Evolutionary conservation across 2,113 vertebrate species (phyloP).

Genomic region (Hemiprocne comata): DNA sequence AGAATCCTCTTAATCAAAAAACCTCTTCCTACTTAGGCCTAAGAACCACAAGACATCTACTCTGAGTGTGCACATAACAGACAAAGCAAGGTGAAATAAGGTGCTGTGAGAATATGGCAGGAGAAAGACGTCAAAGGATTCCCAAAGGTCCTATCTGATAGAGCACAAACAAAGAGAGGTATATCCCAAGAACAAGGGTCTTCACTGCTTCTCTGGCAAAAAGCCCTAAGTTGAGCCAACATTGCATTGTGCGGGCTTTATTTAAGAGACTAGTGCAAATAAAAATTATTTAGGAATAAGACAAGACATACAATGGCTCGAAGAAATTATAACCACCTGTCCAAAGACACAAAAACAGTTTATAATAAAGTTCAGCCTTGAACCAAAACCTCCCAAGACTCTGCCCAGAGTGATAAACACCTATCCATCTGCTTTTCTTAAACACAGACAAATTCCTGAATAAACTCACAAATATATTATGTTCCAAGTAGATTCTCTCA

Average conservation of each 20-base stretch:
- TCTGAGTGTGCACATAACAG: not conserved
- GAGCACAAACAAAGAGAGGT: not conserved
- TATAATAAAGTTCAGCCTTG: not conserved
- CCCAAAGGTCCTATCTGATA: not conserved
- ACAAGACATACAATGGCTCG: not conserved
- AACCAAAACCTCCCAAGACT: not conserved
- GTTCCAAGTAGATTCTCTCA: not conserved
- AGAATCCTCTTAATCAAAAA: not conserved
- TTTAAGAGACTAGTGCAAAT: not conserved
- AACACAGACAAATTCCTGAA: fast-evolving
- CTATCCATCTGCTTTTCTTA: not conserved
- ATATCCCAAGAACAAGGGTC: not conserved
- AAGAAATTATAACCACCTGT: not conserved
- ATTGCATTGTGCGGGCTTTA: not conserved
- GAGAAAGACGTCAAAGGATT: not conserved
- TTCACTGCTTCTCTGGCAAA: not conserved
- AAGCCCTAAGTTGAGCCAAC: fast-evolving
- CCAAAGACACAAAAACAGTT: not conserved
- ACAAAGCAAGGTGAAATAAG: not conserved
- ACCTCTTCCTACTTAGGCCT: not conserved
- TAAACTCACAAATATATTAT: not conserved
- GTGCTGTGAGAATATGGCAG: not conserved
- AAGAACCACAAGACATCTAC: not conserved
- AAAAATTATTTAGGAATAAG: not conserved
- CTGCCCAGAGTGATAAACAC: not conserved